Evolutionary conservation across 1,140 invertebrate species (phyloP), one percentile per base, ranked within the genome.

Genomic region (Whitmania pigra): DNA sequence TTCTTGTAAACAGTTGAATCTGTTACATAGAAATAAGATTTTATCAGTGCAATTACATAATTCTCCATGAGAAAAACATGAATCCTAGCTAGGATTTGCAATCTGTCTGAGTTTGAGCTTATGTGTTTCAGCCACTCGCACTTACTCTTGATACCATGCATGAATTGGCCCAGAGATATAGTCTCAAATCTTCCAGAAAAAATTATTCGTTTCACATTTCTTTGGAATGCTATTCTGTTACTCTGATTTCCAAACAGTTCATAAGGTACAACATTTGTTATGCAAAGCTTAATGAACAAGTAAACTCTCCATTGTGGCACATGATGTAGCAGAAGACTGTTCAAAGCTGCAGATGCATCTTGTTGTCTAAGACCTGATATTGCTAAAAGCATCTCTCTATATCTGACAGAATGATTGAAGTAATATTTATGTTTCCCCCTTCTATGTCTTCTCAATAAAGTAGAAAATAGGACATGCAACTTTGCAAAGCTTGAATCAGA

Each of bases 1-100:
- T 71, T 71, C 49, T 57, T 53, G 27, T 60, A 31, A 36, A 31
- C 29, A 0, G 49, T 29, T n/a, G 31, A 43, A 53, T 71, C 70
- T 22, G 70, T 71, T 25, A 71, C 53, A 54, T 55, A 71, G 53
- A 71, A 71, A 53, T 57, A 71, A 57, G 53, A 54, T 43, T 57
- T 71, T 22, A 71, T 36, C 0, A 71, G 70, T 22, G 29, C 49
- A 20, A 71, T 53, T 22, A 71, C 53, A 43, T 71, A 71, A 29
- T 25, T 27, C 53, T 57, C 40, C 18, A 71, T 31, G 25, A 71
- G 27, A 18, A 49, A 71, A 53, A 22, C 7, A 17, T 43, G 70
- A 3, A 71, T 25, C 27, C 53, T 71, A 11, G 70, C 70, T n/a
- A 60, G 18, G 29, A 71, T 27, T 29, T 71, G 53, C 49, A 57